A percentile compares a stretch with the other conserved stretches of the same genome.
Conservation (phyloP, 2,113 vertebrate species). For the Misgurnus mizolepis region DNA sequence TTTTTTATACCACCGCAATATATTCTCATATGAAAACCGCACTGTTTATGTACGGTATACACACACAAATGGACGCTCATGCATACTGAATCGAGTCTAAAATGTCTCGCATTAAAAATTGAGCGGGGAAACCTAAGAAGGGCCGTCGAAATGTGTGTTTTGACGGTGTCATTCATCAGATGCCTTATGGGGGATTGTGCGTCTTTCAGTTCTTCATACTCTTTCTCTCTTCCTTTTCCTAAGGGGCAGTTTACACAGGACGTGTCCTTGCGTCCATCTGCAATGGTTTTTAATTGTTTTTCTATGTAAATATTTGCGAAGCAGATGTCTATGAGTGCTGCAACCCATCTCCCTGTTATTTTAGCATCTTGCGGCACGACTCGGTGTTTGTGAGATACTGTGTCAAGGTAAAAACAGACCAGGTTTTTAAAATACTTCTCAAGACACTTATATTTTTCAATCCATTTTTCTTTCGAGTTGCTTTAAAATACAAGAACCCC, state of each 20-base stretch:
- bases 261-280: neutral
- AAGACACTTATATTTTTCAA: too few relatives aligned
- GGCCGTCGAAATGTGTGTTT: constrained; percentile 65
- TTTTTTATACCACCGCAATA: constrained; percentile 22
- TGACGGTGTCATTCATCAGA: constrained; percentile 71
- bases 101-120: constrained; percentile 45
- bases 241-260: neutral
- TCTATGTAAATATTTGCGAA: neutral
- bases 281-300: constrained; percentile 3
- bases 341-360: neutral
- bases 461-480: too few relatives aligned
- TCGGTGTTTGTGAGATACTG: too few relatives aligned
- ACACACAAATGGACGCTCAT: constrained; percentile 5
- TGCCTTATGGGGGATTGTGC: constrained; percentile 59
- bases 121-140: constrained; percentile 48
- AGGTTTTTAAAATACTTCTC: too few relatives aligned
- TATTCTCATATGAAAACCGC: constrained; percentile 41
- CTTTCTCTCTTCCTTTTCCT: constrained; percentile 47
- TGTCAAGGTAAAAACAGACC: too few relatives aligned
- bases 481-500: too few relatives aligned
- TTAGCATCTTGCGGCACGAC: too few relatives aligned
- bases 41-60: neutral
- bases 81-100: constrained; percentile 20
- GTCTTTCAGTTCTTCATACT: constrained; percentile 61
- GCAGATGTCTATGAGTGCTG: neutral